Evolutionary conservation across 2,888 invertebrate species (phyloP).

Genomic region (Clusia tigrina): DNA sequence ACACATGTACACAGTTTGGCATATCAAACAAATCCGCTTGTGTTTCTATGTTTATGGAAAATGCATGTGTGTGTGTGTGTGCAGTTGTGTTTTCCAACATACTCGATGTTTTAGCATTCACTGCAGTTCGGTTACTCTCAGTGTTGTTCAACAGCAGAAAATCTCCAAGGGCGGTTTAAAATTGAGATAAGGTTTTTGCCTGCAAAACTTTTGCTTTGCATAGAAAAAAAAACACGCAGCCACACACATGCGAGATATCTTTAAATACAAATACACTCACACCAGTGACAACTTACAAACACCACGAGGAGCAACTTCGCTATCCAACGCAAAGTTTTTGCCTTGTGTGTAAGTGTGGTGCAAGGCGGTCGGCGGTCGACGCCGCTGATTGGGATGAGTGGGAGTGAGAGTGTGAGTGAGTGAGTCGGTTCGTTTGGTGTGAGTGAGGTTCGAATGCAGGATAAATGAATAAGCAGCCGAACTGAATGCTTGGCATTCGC

Average conservation of each 20-base stretch:
- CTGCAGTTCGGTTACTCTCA: constrained; percentile 33
- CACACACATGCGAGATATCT: constrained; percentile 53
- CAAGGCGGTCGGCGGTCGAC: constrained; percentile 10
- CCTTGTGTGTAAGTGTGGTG: constrained; percentile 25
- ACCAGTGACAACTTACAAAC: constrained; percentile 21
- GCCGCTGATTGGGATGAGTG: neutral
- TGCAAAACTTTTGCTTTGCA: constrained; percentile 57
- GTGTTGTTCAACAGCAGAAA: constrained; percentile 32
- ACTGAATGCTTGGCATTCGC: neutral
- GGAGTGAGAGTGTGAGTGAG: constrained; percentile 12
- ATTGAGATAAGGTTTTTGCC: constrained; percentile 64
- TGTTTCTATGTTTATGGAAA: neutral
- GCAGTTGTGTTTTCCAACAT: neutral
- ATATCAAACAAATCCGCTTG: constrained; percentile 6
- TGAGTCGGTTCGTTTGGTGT: neutral
- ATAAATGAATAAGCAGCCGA: constrained; percentile 1
- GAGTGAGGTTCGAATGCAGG: neutral
- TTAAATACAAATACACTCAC: constrained; percentile 45
- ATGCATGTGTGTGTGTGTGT: constrained; percentile 8
- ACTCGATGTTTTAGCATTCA: constrained; percentile 41
- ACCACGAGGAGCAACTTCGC: constrained; percentile 34
- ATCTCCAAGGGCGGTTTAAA: constrained; percentile 52
- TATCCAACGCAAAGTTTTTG: constrained; percentile 41
- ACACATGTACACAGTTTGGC: neutral
- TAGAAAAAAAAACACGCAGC: constrained; percentile 31